Evolutionary conservation across 1,140 invertebrate species (phyloP).

Genomic region (Cyclargus thomasi): DNA sequence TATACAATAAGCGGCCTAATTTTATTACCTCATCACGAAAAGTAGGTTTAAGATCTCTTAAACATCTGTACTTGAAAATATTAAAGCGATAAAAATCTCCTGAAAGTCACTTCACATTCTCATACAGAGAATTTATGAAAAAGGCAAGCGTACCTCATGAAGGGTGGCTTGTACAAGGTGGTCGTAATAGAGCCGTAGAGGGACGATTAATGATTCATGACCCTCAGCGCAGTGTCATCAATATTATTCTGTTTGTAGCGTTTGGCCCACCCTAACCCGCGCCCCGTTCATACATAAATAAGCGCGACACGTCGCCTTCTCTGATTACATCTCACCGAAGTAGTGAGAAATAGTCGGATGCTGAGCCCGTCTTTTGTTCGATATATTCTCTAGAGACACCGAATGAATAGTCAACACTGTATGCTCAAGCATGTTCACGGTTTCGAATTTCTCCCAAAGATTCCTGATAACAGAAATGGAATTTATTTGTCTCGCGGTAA

Average conservation of each 20-base stretch:
- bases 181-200: constrained; percentile 70
- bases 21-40: not conserved
- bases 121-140: constrained; percentile 38
- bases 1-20: no score
- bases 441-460: constrained; percentile 72
- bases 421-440: constrained; percentile 68
- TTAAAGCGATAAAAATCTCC: not conserved
- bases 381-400: constrained; percentile 65
- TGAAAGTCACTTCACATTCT: not conserved
- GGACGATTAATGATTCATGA: constrained; percentile 75
- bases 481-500: constrained; percentile 69
- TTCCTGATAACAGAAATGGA: constrained; percentile 61
- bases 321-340: constrained; percentile 74
- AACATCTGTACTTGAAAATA: not conserved
- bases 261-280: constrained; percentile 66
- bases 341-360: constrained; percentile 73
- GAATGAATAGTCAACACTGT: constrained; percentile 72
- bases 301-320: constrained; percentile 73
- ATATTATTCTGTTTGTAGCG: constrained; percentile 74
- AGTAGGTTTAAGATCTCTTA: not conserved
- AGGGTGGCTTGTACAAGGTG: constrained; percentile 67
- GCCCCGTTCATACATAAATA: constrained; percentile 73
- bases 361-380: constrained; percentile 71
- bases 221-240: constrained; percentile 71
- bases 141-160: constrained; percentile 49